phyloP scores from a whole-genome alignment of 2,113 vertebrate species.

The Mobula birostris region DNA sequence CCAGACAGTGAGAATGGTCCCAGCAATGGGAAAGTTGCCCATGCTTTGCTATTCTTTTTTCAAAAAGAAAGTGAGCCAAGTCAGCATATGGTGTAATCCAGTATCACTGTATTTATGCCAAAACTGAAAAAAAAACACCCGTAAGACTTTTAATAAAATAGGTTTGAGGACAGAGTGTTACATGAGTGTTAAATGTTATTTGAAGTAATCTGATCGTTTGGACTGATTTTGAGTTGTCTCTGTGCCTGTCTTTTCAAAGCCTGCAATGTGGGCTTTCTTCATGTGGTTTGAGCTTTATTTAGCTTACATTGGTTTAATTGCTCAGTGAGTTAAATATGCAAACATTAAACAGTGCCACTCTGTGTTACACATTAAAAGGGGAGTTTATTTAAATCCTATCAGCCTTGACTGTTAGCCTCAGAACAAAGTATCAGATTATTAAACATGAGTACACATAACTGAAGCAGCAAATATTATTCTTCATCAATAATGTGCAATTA shows the following conservation, averaged over 20 bases:
- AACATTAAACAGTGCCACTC: constrained; percentile 35
- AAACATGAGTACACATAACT: not conserved
- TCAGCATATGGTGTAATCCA: not conserved
- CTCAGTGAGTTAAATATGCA: constrained; percentile 23
- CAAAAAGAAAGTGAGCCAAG: not conserved
- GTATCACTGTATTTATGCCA: not conserved
- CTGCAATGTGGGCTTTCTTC: not conserved
- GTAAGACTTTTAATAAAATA: not conserved
- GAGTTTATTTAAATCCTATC: constrained; percentile 26
- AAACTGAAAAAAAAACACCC: not conserved
- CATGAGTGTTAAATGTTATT: constrained; percentile 12
- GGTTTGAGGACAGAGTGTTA: not conserved
- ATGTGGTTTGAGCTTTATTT: constrained; percentile 34
- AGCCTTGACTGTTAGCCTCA: not conserved
- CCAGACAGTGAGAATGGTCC: not conserved
- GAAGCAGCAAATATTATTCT: constrained; percentile 12
- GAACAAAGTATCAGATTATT: not conserved
- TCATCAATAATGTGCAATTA: constrained; percentile 20
- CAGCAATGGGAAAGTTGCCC: not conserved
- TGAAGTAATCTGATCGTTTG: not conserved
- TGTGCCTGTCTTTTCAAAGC: constrained; percentile 9
- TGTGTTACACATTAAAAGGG: constrained; percentile 14
- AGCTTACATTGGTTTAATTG: constrained; percentile 36
- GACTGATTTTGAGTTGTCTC: not conserved
- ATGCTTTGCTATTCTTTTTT: not conserved